phyloP scores from a whole-genome alignment of 2,797 vertebrate genomes.

The Anas acuta region DNA sequence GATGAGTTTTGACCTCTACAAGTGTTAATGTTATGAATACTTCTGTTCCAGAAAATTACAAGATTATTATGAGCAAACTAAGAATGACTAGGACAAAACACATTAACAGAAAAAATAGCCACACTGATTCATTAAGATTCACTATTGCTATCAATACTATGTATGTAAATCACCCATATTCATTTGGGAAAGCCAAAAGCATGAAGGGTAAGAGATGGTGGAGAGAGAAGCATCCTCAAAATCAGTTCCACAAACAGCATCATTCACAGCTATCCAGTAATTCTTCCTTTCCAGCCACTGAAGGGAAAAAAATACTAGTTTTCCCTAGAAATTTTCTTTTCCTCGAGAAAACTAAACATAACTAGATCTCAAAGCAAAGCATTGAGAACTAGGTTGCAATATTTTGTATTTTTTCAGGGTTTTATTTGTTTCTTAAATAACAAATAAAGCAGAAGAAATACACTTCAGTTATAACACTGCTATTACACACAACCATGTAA shows the following conservation, averaged over 20 bases:
- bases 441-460: background rate
- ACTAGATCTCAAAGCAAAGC: background rate
- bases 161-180: background rate
- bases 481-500: background rate
- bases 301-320: background rate
- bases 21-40: background rate
- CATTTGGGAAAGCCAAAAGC: background rate
- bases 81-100: background rate
- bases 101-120: background rate
- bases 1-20: background rate
- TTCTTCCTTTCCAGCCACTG: background rate
- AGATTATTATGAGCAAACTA: background rate
- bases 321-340: background rate
- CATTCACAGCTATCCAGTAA: background rate
- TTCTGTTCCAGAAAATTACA: background rate
- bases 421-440: background rate
- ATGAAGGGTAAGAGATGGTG: background rate
- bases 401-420: background rate
- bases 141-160: background rate
- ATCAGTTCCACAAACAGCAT: background rate
- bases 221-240: background rate
- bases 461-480: background rate
- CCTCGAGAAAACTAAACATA: background rate
- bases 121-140: background rate
- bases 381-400: background rate